Evolutionary conservation across 2,797 vertebrate species (phyloP).

Genomic region (Dallia pectoralis): DNA sequence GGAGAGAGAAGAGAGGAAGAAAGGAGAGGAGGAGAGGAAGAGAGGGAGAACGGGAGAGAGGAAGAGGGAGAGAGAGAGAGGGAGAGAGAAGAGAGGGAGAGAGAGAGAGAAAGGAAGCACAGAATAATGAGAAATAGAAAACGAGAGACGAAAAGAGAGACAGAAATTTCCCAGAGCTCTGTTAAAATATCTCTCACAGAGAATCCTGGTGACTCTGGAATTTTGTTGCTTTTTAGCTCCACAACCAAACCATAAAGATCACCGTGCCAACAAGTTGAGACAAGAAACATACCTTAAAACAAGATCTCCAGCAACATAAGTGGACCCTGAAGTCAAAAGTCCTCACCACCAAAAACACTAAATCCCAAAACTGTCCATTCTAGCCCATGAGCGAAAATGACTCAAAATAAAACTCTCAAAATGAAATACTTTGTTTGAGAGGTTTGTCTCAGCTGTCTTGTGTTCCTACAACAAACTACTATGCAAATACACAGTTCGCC

Average conservation of each 20-base stretch:
- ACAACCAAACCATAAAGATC: background rate
- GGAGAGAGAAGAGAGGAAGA: background rate
- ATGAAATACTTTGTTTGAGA: too few species aligned
- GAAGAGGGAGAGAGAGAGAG: background rate
- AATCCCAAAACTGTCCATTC: background rate
- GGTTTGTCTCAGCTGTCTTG: too few species aligned
- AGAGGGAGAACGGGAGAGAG: background rate
- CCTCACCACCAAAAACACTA: background rate
- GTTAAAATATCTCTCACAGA: background rate
- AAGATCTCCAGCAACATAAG: background rate
- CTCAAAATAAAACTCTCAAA: conserved; percentile 2
- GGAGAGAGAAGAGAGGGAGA: background rate
- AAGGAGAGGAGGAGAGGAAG: background rate
- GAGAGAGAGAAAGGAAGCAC: background rate
- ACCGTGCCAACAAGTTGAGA: background rate
- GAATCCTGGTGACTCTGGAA: conserved; percentile 2
- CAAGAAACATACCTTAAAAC: background rate
- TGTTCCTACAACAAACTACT: too few species aligned
- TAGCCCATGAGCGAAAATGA: background rate
- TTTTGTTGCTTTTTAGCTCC: background rate
- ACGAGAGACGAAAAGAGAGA: background rate
- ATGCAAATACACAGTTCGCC: too few species aligned
- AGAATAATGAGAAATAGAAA: background rate
- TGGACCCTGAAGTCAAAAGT: background rate
- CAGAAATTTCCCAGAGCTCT: background rate